These are phyloP conservation scores for Zhuqinia jingwanae DNA, from an alignment of 2,888 invertebrate genomes.

Conservation along the genomic window DNA sequence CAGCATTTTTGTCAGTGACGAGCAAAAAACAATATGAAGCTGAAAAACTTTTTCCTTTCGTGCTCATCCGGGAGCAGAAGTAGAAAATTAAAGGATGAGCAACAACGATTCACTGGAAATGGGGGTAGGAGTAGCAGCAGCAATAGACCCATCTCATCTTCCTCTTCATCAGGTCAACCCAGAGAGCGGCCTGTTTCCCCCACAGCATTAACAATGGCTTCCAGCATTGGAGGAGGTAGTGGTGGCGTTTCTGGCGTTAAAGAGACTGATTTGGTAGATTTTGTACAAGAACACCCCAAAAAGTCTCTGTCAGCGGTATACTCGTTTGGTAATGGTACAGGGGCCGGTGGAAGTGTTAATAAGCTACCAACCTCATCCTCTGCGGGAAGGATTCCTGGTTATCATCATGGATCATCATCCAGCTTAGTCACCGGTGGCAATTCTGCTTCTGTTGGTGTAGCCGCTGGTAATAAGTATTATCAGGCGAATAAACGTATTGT, in stretches of 20 bases:
- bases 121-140: constrained; percentile 32
- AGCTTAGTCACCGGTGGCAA: constrained; percentile 28
- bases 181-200: constrained; percentile 54
- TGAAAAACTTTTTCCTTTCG: constrained; percentile 77
- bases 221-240: neutral
- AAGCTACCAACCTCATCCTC: constrained; percentile 38
- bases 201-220: constrained; percentile 13
- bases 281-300: constrained; percentile 67
- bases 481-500: constrained; percentile 50
- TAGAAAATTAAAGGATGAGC: constrained; percentile 73
- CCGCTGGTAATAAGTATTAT: constrained; percentile 44
- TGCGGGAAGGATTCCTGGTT: constrained; percentile 64
- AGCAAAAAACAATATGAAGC: constrained; percentile 71
- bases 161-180: constrained; percentile 37
- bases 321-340: constrained; percentile 48
- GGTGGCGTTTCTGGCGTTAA: constrained; percentile 20
- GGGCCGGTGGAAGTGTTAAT: constrained; percentile 27
- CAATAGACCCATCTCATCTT: constrained; percentile 46
- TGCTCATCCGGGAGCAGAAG: constrained; percentile 77
- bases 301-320: constrained; percentile 64
- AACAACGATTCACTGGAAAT: constrained; percentile 59
- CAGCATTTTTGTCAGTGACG: neutral
- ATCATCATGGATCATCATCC: constrained; percentile 54
- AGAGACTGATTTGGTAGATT: constrained; percentile 67
- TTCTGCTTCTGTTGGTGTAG: neutral